These are phyloP conservation scores for Spheniscus humboldti DNA, from an alignment of 2,797 vertebrate species.

Conservation along the genomic window DNA sequence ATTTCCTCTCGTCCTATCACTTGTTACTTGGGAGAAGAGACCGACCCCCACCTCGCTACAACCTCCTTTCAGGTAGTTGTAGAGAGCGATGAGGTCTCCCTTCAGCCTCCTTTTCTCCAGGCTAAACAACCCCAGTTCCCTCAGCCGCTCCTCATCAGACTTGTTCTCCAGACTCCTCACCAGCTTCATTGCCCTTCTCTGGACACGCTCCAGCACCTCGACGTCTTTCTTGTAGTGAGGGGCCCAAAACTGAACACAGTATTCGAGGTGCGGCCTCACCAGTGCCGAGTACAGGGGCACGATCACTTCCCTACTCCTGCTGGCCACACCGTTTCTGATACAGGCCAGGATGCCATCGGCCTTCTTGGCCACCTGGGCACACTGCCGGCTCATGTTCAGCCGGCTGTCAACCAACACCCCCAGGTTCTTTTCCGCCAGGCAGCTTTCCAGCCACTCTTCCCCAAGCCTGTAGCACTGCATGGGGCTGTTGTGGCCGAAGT, in stretches of 20 bases:
- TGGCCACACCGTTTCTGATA: background rate
- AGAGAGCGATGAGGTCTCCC: background rate
- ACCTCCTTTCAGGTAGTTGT: background rate
- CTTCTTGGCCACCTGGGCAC: background rate
- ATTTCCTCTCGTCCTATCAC: background rate
- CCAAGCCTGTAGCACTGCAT: background rate
- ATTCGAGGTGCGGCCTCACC: background rate
- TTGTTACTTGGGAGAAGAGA: background rate
- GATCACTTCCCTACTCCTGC: background rate
- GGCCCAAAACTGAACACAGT: background rate
- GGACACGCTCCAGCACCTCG: background rate
- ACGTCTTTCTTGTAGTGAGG: background rate
- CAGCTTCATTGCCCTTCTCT: background rate
- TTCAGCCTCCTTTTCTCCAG: background rate
- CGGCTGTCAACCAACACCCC: fast-evolving
- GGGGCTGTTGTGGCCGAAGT: background rate
- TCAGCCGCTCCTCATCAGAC: background rate
- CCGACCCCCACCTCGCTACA: background rate
- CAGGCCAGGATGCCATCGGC: background rate
- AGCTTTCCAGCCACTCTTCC: background rate
- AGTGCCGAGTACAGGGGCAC: background rate
- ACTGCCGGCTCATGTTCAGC: background rate
- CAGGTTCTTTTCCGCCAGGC: fast-evolving
- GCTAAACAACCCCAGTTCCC: background rate
- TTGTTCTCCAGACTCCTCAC: background rate